These are phyloP conservation scores for Heptranchias perlo DNA, from an alignment of 2,113 vertebrate genomes.

Conservation along the genomic window DNA sequence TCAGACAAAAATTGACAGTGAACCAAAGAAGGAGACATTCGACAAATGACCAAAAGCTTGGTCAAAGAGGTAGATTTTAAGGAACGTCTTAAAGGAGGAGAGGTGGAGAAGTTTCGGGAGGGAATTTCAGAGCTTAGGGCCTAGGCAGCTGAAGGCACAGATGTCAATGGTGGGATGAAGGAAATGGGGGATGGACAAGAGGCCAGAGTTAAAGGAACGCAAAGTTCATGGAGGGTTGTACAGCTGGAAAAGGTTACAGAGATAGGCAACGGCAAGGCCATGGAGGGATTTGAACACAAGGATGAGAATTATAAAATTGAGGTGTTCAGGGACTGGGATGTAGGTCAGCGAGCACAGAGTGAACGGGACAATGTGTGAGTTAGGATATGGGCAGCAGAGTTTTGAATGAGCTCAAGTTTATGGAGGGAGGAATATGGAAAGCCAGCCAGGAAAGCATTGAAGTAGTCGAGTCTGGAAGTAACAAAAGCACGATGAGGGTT, in stretches of 20 bases:
- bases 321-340: too few species aligned
- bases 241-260: background rate
- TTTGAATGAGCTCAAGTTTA: too few species aligned
- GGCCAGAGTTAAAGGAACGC: background rate
- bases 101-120: background rate
- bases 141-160: background rate
- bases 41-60: background rate
- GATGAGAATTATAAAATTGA: background rate
- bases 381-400: too few species aligned
- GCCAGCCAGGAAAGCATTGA: too few species aligned
- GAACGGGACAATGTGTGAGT: too few species aligned
- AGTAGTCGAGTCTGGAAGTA: too few species aligned
- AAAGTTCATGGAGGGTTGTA: background rate
- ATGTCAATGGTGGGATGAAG: background rate
- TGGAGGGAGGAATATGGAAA: too few species aligned
- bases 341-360: too few species aligned
- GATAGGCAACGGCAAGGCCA: background rate
- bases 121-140: background rate
- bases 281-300: background rate
- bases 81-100: background rate
- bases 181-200: background rate
- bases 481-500: background rate
- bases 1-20: background rate
- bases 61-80: background rate
- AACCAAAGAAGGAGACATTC: background rate